A percentile compares a stretch with the other conserved stretches of the same genome.
These are phyloP conservation scores for Drosophila pseudoananassae DNA, from an alignment of 1,140 invertebrate species.

Conservation along the genomic window DNA sequence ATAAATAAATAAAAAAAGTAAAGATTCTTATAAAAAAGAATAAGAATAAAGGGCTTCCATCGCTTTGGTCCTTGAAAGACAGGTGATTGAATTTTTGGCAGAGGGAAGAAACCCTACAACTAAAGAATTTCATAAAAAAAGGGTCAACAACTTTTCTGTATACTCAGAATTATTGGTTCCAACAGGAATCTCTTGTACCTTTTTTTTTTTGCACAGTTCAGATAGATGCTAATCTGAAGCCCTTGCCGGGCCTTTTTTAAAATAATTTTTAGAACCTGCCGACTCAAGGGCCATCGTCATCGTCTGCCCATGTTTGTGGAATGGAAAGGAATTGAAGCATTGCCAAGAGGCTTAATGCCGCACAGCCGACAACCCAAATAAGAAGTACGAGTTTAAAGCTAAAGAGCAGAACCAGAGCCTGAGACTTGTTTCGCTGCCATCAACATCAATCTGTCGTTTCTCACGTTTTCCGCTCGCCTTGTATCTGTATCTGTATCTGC, in stretches of 20 bases:
- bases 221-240: constrained; percentile 54
- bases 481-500: constrained; percentile 44
- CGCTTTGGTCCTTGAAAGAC: too few species aligned
- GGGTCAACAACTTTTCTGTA: background rate
- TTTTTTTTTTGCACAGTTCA: constrained; percentile 51
- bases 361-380: constrained; percentile 61
- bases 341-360: constrained; percentile 69
- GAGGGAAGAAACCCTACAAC: background rate
- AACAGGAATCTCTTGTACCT: background rate
- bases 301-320: constrained; percentile 59
- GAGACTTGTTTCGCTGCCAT: constrained; percentile 39
- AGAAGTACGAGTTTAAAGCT: constrained; percentile 38
- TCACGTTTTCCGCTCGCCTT: constrained; percentile 30
- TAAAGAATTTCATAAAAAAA: background rate
- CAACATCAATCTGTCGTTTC: constrained; percentile 2
- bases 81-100: background rate
- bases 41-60: background rate
- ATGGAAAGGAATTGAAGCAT: constrained; percentile 50
- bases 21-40: background rate
- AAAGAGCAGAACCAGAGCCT: constrained; percentile 1
- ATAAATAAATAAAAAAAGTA: background rate
- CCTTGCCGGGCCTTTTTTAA: constrained; percentile 4
- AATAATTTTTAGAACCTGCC: constrained; percentile 16
- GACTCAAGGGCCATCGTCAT: constrained; percentile 75
- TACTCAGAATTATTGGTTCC: background rate